These are phyloP conservation scores for Polymixis lichenea DNA, from an alignment of 2,888 invertebrate genomes.

Conservation along the genomic window DNA sequence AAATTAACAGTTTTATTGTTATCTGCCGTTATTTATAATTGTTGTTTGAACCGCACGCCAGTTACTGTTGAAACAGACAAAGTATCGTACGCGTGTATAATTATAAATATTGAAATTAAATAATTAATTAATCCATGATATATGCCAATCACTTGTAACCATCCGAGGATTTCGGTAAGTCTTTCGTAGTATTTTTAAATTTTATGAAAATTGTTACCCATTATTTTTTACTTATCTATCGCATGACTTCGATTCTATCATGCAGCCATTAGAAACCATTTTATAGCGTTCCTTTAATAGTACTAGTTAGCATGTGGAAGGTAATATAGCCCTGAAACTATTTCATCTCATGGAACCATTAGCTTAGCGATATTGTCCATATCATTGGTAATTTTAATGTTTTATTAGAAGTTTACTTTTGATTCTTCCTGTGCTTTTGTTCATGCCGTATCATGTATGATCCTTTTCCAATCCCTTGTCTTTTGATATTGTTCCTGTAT, in stretches of 20 bases:
- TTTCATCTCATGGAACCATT: constrained; percentile 76
- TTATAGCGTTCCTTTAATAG: constrained; percentile 66
- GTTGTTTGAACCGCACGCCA: constrained; percentile 70
- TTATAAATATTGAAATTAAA: constrained; percentile 32
- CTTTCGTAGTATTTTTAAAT: constrained; percentile 56
- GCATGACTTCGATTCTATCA: constrained; percentile 79
- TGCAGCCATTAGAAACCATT: constrained; percentile 70
- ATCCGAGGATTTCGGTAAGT: constrained; percentile 75
- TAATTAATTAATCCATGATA: constrained; percentile 51
- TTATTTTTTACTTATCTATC: constrained; percentile 67
- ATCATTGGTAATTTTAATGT: constrained; percentile 71
- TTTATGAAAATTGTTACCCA: constrained; percentile 44
- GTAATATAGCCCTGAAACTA: constrained; percentile 73
- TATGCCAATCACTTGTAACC: constrained; percentile 56
- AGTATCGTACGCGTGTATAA: constrained; percentile 55
- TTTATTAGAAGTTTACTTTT: constrained; percentile 70
- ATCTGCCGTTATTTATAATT: constrained; percentile 74
- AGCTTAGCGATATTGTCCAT: constrained; percentile 72
- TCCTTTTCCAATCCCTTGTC: constrained; percentile 67
- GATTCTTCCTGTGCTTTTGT: constrained; percentile 76
- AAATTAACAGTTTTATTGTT: constrained; percentile 78
- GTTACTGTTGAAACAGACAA: constrained; percentile 67
- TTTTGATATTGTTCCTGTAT: constrained; percentile 46
- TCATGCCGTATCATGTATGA: constrained; percentile 67
- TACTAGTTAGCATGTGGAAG: constrained; percentile 75